phyloP scores from a whole-genome alignment of 2,113 vertebrate genomes.

The Oreochromis niloticus region DNA sequence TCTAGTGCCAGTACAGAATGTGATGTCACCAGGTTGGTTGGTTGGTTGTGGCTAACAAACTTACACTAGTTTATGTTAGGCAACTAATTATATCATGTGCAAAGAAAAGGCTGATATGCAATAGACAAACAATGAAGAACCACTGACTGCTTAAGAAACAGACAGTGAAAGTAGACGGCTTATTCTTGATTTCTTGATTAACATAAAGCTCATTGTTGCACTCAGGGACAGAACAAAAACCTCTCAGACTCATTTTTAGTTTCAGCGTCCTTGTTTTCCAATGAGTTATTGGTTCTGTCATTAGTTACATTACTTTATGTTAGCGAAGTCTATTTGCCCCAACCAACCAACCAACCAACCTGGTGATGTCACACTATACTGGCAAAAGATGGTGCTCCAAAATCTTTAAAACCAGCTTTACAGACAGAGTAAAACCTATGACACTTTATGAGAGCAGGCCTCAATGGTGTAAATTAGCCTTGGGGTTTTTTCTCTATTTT shows the following conservation, averaged over 20 bases:
- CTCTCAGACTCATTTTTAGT: not conserved
- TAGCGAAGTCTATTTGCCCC: not conserved
- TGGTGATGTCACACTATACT: not conserved
- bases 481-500: not conserved
- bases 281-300: not conserved
- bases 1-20: not conserved
- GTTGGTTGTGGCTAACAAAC: not conserved
- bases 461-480: not conserved
- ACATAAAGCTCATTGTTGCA: not conserved
- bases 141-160: not conserved
- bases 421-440: not conserved
- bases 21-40: not conserved
- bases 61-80: not conserved
- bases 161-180: not conserved
- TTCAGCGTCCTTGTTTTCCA: not conserved
- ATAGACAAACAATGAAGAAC: not conserved
- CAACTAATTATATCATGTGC: not conserved
- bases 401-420: not conserved
- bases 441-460: not conserved
- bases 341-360: not conserved
- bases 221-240: not conserved
- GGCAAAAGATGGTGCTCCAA: not conserved
- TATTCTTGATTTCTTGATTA: not conserved
- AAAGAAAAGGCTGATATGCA: not conserved
- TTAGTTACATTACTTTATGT: not conserved